Evolutionary conservation across 2,888 invertebrate species (phyloP).

Genomic region (Troglohyphantes excavatus): DNA sequence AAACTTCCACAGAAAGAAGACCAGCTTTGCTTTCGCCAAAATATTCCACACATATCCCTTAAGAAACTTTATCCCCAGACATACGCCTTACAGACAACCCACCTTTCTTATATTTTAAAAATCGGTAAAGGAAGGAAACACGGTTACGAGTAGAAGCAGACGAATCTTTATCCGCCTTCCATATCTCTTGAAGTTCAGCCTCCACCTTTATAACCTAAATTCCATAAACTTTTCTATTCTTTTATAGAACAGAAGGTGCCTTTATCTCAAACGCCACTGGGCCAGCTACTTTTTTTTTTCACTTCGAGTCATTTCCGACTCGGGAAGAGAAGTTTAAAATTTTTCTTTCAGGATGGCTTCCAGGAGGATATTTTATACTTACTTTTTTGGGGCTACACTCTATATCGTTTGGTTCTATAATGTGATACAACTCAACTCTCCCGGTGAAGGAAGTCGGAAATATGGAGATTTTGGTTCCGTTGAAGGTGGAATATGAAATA

Average conservation of each 20-base stretch:
- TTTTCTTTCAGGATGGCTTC: not conserved
- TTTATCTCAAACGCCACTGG: conserved; percentile 9
- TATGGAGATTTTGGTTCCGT: too few species aligned
- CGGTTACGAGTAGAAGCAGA: not conserved
- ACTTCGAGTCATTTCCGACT: not conserved
- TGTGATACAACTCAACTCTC: not conserved
- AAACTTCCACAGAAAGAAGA: too few species aligned
- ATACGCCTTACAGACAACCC: not conserved
- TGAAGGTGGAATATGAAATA: too few species aligned
- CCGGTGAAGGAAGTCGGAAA: not conserved
- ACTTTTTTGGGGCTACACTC: not conserved
- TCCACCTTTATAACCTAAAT: conserved; percentile 15
- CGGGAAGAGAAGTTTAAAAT: not conserved
- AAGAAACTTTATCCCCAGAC: not conserved
- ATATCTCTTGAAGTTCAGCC: not conserved
- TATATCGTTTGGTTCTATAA: not conserved
- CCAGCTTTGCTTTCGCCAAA: not conserved
- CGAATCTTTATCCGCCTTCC: not conserved
- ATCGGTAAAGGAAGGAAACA: not conserved
- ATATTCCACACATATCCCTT: not conserved
- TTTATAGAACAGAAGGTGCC: not conserved
- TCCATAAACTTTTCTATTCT: conserved; percentile 5
- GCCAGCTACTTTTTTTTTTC: not conserved
- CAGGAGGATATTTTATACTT: not conserved
- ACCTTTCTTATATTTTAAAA: not conserved